Conservation (phyloP, 2,888 invertebrate genomes). For the Diaprepes abbreviatus region DNA sequence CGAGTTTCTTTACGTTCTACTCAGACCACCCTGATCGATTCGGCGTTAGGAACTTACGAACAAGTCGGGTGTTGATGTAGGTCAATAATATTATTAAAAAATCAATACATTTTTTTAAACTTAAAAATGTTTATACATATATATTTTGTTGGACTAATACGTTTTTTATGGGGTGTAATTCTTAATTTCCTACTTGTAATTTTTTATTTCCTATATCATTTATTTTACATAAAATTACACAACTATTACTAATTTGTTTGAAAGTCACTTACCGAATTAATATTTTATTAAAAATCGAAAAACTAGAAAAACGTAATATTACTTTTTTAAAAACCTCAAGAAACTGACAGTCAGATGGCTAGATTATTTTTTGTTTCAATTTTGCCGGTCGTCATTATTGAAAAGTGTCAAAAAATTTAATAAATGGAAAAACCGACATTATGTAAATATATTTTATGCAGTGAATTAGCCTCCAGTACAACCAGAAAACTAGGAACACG, state of each 20-base stretch:
- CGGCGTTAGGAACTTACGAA: slow-evolving; percentile 1
- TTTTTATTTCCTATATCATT: too few relatives aligned
- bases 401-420: slow-evolving; percentile 8
- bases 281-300: not conserved
- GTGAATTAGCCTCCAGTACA: not conserved
- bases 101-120: not conserved
- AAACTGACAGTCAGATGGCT: slow-evolving; percentile 1
- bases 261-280: not conserved
- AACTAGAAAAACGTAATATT: slow-evolving; percentile 4
- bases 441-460: not conserved
- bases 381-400: slow-evolving; percentile 6
- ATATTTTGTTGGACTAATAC: too few relatives aligned
- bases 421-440: not conserved
- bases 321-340: not conserved
- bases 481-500: not conserved
- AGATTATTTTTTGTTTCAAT: not conserved
- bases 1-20: not conserved
- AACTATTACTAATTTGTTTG: too few relatives aligned
- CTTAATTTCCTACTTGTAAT: too few relatives aligned
- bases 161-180: too few relatives aligned
- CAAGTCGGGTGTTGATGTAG: slow-evolving; percentile 35
- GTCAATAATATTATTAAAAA: slow-evolving; percentile 30
- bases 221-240: not conserved
- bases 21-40: slow-evolving; percentile 27
- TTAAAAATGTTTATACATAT: too few relatives aligned